phyloP scores from a whole-genome alignment of 2,797 vertebrate genomes.

The Calcarius lapponicus region DNA sequence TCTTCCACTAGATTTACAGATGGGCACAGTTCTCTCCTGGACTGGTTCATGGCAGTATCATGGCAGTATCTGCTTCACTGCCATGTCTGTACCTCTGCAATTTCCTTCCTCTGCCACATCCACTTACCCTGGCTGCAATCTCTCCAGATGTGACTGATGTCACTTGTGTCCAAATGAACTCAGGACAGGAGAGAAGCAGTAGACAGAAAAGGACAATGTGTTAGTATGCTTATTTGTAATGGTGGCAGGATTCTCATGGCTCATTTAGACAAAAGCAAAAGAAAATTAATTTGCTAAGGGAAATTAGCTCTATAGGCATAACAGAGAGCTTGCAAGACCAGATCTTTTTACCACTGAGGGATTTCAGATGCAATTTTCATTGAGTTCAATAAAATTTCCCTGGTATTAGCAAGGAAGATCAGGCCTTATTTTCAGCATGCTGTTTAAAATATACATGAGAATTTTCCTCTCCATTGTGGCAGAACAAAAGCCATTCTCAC shows the following conservation, averaged over 20 bases:
- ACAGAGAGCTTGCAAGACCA: background rate
- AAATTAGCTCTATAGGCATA: background rate
- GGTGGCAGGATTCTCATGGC: background rate
- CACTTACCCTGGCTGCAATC: background rate
- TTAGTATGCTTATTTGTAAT: background rate
- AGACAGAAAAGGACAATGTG: background rate
- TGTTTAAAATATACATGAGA: conserved; percentile 39
- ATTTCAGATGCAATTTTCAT: background rate
- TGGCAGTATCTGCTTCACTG: background rate
- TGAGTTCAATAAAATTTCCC: background rate
- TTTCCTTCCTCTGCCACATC: conserved; percentile 10
- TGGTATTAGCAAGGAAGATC: background rate
- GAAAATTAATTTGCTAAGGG: conserved; percentile 1
- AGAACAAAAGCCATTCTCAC: conserved; percentile 33
- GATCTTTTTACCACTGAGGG: background rate
- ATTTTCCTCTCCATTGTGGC: background rate
- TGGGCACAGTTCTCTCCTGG: background rate
- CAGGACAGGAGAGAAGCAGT: background rate
- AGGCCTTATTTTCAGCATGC: background rate
- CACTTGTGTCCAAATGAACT: background rate
- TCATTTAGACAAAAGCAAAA: conserved; percentile 11
- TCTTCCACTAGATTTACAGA: background rate
- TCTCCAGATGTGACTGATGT: background rate
- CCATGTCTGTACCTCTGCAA: background rate
- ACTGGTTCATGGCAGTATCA: background rate